Evolutionary conservation across 2,797 vertebrate species (phyloP).

Genomic region (Pteronotus mesoamericanus): DNA sequence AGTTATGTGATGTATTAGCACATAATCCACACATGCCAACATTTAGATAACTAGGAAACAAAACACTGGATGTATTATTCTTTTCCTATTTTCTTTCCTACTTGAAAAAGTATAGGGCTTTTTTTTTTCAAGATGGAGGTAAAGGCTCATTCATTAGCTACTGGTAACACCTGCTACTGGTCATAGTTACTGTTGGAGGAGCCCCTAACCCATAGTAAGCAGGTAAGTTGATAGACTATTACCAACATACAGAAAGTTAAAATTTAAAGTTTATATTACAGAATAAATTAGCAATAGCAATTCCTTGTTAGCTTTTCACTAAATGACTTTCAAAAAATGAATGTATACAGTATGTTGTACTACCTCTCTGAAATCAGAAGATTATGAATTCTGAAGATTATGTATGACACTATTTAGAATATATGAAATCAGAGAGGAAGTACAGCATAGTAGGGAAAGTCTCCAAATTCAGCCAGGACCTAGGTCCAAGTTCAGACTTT

Average conservation of each 20-base stretch:
- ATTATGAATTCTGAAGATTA: too few relatives aligned
- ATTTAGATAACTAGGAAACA: constrained; percentile 19
- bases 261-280: constrained; percentile 30
- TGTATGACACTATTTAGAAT: too few relatives aligned
- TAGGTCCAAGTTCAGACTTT: background rate
- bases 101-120: background rate
- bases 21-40: constrained; percentile 8
- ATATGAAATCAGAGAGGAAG: background rate
- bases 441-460: background rate
- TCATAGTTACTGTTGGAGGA: background rate
- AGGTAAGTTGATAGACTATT: background rate
- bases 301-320: background rate
- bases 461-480: background rate
- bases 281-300: background rate
- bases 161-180: background rate
- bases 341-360: background rate
- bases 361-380: too few relatives aligned
- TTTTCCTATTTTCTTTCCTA: constrained; percentile 20
- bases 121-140: background rate
- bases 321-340: background rate
- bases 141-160: background rate
- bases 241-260: background rate
- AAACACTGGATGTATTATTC: background rate
- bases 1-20: background rate
- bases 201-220: background rate